A percentile compares a stretch with the other conserved stretches of the same genome.
phyloP scores from a whole-genome alignment of 2,113 vertebrate genomes.

The Ovibos moschatus region DNA sequence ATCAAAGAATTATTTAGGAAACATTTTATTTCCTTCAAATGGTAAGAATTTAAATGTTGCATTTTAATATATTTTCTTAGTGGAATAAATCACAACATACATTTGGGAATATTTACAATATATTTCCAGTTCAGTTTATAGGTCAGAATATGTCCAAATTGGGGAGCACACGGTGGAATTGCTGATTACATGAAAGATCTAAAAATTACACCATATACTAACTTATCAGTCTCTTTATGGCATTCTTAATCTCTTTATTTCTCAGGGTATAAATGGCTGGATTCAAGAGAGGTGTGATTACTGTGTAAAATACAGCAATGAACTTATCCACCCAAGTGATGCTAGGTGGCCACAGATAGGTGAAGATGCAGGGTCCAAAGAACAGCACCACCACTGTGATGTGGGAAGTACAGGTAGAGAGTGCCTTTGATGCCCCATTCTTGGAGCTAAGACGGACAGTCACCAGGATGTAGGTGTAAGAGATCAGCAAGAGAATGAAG shows the following conservation, averaged over 20 bases:
- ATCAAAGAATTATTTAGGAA: neutral
- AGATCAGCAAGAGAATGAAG: too few species aligned
- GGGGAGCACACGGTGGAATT: fast-evolving
- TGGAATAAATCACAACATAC: neutral
- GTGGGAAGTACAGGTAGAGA: constrained; percentile 58
- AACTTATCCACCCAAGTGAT: constrained; percentile 54
- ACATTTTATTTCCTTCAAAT: neutral
- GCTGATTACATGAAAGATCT: neutral
- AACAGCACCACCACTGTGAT: neutral
- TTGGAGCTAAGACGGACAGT: neutral
- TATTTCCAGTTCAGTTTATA: neutral
- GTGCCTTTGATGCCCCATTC: constrained; percentile 13
- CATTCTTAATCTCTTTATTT: constrained; percentile 67
- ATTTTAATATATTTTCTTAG: neutral
- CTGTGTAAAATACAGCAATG: constrained; percentile 61
- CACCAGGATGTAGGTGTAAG: too few species aligned
- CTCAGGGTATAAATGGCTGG: constrained; percentile 67
- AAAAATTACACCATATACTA: neutral
- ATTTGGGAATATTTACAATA: neutral
- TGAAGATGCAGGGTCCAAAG: constrained; percentile 48
- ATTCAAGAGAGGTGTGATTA: constrained; percentile 63
- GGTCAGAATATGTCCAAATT: neutral
- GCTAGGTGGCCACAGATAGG: constrained; percentile 43
- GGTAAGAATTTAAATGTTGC: neutral
- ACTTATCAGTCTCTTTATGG: constrained; percentile 21